These are phyloP conservation scores for Theristicus caerulescens DNA, from an alignment of 2,113 vertebrate genomes.

Conservation along the genomic window DNA sequence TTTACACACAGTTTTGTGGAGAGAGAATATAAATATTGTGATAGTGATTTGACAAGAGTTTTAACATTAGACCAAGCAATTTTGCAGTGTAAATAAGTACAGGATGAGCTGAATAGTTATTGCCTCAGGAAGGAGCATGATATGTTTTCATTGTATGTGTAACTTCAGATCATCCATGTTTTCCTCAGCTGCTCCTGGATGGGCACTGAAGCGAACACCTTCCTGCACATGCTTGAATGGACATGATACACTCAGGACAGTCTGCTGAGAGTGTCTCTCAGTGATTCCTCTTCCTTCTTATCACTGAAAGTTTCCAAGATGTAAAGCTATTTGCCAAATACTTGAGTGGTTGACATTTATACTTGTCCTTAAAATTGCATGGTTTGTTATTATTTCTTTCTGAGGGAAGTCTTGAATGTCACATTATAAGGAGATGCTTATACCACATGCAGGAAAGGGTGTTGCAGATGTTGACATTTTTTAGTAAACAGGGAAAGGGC, in stretches of 20 bases:
- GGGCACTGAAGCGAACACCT: neutral
- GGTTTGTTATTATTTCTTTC: neutral
- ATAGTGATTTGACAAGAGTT: neutral
- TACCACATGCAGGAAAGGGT: neutral
- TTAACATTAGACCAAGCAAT: neutral
- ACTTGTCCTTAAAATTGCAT: neutral
- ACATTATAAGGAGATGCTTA: neutral
- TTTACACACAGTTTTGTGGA: neutral
- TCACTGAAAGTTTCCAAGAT: neutral
- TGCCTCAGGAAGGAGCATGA: neutral
- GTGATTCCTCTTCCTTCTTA: neutral
- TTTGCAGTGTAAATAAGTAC: neutral
- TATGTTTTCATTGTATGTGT: neutral
- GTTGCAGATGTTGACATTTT: neutral
- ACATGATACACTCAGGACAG: neutral
- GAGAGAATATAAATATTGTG: neutral
- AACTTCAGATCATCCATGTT: neutral
- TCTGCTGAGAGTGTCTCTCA: neutral
- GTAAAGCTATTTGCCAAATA: neutral
- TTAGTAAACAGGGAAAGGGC: neutral
- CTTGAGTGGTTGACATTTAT: neutral
- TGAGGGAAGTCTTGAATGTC: neutral
- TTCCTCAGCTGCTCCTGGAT: neutral
- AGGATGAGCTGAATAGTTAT: neutral
- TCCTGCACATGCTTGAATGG: neutral